Conservation (phyloP, 2,113 vertebrate species). For the Alces alces region DNA sequence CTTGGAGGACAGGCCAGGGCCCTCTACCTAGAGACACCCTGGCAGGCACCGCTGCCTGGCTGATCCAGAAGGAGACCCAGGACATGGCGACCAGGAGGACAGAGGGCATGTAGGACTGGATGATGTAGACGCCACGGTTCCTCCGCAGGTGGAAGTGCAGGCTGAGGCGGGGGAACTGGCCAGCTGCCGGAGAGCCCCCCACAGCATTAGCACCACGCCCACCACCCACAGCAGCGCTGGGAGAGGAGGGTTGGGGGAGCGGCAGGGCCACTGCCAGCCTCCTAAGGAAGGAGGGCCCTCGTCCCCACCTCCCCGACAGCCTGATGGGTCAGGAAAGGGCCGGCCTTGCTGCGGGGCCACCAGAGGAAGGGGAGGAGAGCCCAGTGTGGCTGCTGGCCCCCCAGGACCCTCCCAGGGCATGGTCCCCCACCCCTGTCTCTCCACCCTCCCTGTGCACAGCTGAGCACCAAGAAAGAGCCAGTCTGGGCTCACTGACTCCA, state of each 20-base stretch:
- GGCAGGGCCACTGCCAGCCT: background rate
- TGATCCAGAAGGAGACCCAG: constrained; percentile 99
- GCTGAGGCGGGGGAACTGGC: constrained; percentile 94
- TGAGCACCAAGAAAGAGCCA: background rate
- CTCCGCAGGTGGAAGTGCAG: constrained; percentile 92
- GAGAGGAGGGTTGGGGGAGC: rapidly evolving
- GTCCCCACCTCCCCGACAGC: background rate
- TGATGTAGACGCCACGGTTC: constrained; percentile 97
- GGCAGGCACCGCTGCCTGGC: constrained; percentile 96
- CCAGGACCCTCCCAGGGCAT: too few relatives aligned
- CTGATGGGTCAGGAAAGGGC: background rate
- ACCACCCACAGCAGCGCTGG: rapidly evolving
- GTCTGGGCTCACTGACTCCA: background rate
- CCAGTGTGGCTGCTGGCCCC: rapidly evolving
- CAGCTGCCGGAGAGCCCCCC: constrained; percentile 78
- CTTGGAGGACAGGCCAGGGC: background rate
- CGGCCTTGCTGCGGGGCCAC: background rate
- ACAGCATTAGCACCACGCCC: background rate
- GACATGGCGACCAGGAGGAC: constrained; percentile 97
- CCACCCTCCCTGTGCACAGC: background rate
- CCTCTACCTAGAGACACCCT: constrained; percentile 91
- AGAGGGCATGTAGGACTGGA: constrained; percentile 98
- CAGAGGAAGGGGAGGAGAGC: background rate
- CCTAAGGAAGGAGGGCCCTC: background rate
- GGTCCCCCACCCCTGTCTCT: too few relatives aligned